Conservation (phyloP, 2,113 vertebrate species). For the Atlantisia rogersi region DNA sequence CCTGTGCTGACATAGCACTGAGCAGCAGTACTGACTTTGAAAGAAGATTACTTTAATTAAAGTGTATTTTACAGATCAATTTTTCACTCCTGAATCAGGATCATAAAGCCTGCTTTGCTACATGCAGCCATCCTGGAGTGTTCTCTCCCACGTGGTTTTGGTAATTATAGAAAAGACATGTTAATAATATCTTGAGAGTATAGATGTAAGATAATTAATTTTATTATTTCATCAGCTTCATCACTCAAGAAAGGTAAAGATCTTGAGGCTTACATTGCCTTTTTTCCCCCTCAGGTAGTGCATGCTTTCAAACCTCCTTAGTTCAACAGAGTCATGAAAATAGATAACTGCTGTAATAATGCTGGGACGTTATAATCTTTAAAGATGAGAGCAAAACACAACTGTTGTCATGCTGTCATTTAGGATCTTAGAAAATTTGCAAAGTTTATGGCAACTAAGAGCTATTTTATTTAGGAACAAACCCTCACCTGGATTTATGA, state of each 20-base stretch:
- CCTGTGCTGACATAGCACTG: neutral
- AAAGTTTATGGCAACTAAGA: neutral
- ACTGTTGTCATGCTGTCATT: neutral
- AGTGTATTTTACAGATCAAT: neutral
- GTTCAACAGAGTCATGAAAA: neutral
- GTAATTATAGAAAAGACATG: neutral
- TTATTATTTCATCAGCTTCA: neutral
- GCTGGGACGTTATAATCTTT: neutral
- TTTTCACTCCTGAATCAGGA: neutral
- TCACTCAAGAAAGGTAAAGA: neutral
- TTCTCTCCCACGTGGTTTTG: neutral
- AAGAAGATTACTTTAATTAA: neutral
- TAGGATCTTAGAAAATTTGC: neutral
- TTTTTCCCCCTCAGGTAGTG: neutral
- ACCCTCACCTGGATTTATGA: neutral
- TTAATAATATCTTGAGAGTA: neutral
- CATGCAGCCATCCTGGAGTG: neutral
- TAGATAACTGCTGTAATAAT: neutral
- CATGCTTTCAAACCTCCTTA: neutral
- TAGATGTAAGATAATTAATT: neutral
- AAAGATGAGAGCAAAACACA: neutral
- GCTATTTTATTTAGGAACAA: neutral
- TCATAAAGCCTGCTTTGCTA: neutral
- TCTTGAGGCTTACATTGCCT: neutral
- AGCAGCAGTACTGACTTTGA: neutral